These are phyloP conservation scores for Neodiprion virginianus DNA, from an alignment of 1,140 invertebrate genomes.

Conservation along the genomic window DNA sequence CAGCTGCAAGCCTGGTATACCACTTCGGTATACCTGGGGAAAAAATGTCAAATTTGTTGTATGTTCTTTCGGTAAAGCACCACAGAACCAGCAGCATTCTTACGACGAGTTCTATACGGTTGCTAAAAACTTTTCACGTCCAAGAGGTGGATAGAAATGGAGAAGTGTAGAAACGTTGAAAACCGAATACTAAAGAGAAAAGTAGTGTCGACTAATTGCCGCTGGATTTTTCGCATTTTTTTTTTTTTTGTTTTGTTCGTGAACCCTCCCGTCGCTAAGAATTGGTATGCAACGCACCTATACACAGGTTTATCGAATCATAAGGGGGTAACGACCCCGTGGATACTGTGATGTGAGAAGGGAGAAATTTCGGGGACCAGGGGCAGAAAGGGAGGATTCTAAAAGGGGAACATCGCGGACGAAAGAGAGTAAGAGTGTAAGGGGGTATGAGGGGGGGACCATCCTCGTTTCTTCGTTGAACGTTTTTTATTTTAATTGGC, in stretches of 20 bases:
- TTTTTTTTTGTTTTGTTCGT: neutral
- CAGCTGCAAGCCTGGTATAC: too few relatives aligned
- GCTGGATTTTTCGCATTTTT: constrained; percentile 4
- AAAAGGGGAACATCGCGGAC: constrained; percentile 8
- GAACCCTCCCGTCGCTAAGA: constrained; percentile 15
- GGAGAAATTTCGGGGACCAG: constrained; percentile 5
- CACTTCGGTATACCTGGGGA: too few relatives aligned
- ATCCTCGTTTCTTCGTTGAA: constrained; percentile 45
- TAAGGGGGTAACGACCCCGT: constrained; percentile 56
- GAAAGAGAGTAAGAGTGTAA: neutral
- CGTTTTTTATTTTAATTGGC: constrained; percentile 43
- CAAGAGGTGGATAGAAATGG: too few relatives aligned
- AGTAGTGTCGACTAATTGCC: constrained; percentile 20
- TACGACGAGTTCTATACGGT: too few relatives aligned
- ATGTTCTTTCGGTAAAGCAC: too few relatives aligned
- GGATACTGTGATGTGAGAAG: neutral
- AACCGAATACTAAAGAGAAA: too few relatives aligned
- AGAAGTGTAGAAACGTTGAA: too few relatives aligned
- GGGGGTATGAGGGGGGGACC: neutral
- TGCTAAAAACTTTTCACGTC: too few relatives aligned
- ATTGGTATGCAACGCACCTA: constrained; percentile 31
- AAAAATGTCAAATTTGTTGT: too few relatives aligned
- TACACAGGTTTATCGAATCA: constrained; percentile 50
- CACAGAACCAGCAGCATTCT: too few relatives aligned
- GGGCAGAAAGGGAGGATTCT: constrained; percentile 41